phyloP scores from a whole-genome alignment of 2,888 invertebrate genomes.

The Cacoxenus indagator region DNA sequence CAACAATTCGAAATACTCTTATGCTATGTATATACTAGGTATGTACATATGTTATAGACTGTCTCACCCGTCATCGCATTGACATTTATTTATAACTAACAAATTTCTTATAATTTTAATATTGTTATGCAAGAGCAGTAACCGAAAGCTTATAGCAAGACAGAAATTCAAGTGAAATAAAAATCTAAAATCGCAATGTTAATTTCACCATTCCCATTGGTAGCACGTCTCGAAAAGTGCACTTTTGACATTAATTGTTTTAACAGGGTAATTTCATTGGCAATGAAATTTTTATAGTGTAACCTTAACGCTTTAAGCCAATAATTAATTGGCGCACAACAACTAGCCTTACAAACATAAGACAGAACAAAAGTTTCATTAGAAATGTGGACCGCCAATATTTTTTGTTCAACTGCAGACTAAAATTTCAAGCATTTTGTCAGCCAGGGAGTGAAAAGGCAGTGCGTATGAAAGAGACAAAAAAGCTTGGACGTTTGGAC shows the following conservation, averaged over 20 bases:
- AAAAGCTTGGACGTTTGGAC: too few species aligned
- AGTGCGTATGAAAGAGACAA: background rate
- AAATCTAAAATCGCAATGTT: slow-evolving; percentile 36
- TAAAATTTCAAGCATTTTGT: background rate
- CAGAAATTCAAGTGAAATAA: background rate
- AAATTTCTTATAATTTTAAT: too few species aligned
- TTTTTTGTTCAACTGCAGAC: background rate
- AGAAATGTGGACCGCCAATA: slow-evolving; percentile 12
- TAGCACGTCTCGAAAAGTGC: slow-evolving; percentile 43
- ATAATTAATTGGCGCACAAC: too few species aligned
- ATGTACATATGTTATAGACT: too few species aligned
- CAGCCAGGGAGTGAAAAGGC: background rate
- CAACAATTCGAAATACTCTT: too few species aligned
- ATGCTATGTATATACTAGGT: too few species aligned
- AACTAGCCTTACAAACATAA: too few species aligned
- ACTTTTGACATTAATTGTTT: slow-evolving; percentile 19
- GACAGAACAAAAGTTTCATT: slow-evolving; percentile 25
- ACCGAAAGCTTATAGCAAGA: too few species aligned
- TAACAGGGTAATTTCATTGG: background rate
- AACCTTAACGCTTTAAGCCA: too few species aligned
- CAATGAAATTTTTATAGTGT: background rate
- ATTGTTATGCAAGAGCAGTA: too few species aligned
- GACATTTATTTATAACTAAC: too few species aligned
- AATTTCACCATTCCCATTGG: slow-evolving; percentile 46
- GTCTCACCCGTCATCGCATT: too few species aligned